These are phyloP conservation scores for Plebejus melissa DNA, from an alignment of 2,888 invertebrate species.

Conservation along the genomic window DNA sequence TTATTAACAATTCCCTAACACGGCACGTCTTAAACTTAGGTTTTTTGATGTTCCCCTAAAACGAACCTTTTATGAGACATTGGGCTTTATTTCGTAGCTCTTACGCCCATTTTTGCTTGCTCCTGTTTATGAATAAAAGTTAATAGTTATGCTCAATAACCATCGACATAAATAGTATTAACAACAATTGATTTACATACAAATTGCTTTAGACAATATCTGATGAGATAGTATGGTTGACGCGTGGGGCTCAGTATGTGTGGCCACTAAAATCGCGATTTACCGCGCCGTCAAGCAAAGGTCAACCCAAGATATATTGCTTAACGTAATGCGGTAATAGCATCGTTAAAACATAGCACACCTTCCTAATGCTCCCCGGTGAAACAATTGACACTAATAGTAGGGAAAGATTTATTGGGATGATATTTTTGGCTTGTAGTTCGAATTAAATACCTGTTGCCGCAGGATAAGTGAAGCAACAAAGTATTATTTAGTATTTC, in stretches of 20 bases:
- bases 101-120: slow-evolving; percentile 46
- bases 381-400: slow-evolving; percentile 12
- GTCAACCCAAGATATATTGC: slow-evolving; percentile 27
- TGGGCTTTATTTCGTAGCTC: slow-evolving; percentile 39
- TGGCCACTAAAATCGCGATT: slow-evolving; percentile 44
- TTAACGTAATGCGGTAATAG: slow-evolving; percentile 31
- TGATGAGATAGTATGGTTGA: slow-evolving; percentile 75
- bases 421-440: neutral
- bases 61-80: slow-evolving; percentile 37
- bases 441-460: neutral
- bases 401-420: slow-evolving; percentile 17
- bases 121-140: slow-evolving; percentile 51
- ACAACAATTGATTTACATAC: slow-evolving; percentile 79
- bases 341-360: slow-evolving; percentile 28
- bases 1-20: slow-evolving; percentile 70
- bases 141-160: slow-evolving; percentile 75
- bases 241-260: slow-evolving; percentile 57
- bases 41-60: slow-evolving; percentile 55
- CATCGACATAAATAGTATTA: slow-evolving; percentile 77
- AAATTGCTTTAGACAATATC: slow-evolving; percentile 79
- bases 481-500: neutral
- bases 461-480: neutral
- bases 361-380: slow-evolving; percentile 11
- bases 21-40: slow-evolving; percentile 56
- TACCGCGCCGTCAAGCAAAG: slow-evolving; percentile 30